These are phyloP conservation scores for Calypte anna DNA, from an alignment of 2,113 vertebrate species.

Conservation along the genomic window DNA sequence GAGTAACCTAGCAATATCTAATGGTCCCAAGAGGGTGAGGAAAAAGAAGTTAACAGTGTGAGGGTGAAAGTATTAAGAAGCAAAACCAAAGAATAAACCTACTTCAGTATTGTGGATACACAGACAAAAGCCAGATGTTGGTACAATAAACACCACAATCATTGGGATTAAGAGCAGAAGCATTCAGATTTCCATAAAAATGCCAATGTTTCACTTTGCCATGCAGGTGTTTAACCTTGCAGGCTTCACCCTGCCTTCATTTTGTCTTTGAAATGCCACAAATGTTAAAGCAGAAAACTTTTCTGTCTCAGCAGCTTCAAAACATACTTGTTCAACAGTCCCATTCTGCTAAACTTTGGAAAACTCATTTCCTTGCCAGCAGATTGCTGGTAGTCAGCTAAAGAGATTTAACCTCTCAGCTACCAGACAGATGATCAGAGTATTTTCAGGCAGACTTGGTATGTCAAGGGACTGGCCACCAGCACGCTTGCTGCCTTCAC, in stretches of 20 bases:
- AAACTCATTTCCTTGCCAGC: constrained; percentile 21
- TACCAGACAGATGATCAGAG: background rate
- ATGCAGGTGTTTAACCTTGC: background rate
- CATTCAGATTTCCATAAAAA: background rate
- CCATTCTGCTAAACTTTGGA: background rate
- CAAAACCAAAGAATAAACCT: constrained; percentile 21
- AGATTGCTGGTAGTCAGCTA: background rate
- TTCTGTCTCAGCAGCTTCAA: background rate
- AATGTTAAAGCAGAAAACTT: background rate
- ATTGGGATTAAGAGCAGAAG: constrained; percentile 1
- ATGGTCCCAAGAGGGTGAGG: background rate
- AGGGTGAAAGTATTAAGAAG: background rate
- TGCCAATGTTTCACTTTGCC: background rate
- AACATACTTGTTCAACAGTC: background rate
- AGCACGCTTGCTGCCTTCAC: background rate
- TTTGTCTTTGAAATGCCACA: background rate
- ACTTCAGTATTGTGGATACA: background rate
- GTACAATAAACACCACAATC: constrained; percentile 5
- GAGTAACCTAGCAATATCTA: background rate
- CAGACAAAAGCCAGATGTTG: constrained; percentile 42
- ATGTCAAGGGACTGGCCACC: rapidly evolving
- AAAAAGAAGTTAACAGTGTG: background rate
- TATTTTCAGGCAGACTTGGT: background rate
- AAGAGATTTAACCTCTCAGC: background rate
- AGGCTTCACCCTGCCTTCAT: background rate